Evolutionary conservation across 2,888 invertebrate genomes (phyloP), one percentile per base, ranked within the genome.

Genomic region (Tridacna crocea): DNA sequence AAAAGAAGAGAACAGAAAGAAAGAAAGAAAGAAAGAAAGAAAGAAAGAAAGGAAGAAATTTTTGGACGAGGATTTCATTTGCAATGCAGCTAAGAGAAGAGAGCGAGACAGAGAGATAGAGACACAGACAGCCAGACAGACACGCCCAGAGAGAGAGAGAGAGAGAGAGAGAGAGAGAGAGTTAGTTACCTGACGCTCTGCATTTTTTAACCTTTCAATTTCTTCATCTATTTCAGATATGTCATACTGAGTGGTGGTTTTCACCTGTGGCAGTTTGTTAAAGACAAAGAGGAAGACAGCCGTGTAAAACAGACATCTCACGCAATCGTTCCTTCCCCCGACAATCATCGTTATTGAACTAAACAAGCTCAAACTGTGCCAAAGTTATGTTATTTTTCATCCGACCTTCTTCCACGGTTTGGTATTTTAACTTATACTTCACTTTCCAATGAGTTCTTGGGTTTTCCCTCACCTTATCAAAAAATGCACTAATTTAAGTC

Each of bases 161-260:
- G 36, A 55, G 4, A 55, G 10, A 17, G n/a, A 55, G 4, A 36
- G 36, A 55, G 4, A 55, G 10, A 17, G n/a, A 55, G 4, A 15
- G 24, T 22, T 10, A 60, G 2, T 11, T 60, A 60, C 60, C 60
- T 60, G n/a, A 11, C 60, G 17, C 24, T 60, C 60, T 12, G 60
- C 60, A 24, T 11, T 60, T 24, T 60, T 60, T 11, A 60, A n/a
- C 1, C 22, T 24, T 24, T 60, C n/a, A 10, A 60, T 60, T n/a
- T 60, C 60, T n/a, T 60, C 24, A n/a, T 60, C 60, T 2, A 60
- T 60, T 60, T 60, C 60, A 19, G 60, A 60, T 15, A 60, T 60
- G 0, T 60, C 60, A 11, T 22, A n/a, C 11, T 2, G 22, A 10
- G 8, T n/a, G 60, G 19, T 60, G 0, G 60, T 24, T 60, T 24